Percentiles rank a stretch among this genome's conserved stretches.
These are phyloP conservation scores for Xanthorhoe spadicearia DNA, from an alignment of 2,888 invertebrate species.

Conservation along the genomic window DNA sequence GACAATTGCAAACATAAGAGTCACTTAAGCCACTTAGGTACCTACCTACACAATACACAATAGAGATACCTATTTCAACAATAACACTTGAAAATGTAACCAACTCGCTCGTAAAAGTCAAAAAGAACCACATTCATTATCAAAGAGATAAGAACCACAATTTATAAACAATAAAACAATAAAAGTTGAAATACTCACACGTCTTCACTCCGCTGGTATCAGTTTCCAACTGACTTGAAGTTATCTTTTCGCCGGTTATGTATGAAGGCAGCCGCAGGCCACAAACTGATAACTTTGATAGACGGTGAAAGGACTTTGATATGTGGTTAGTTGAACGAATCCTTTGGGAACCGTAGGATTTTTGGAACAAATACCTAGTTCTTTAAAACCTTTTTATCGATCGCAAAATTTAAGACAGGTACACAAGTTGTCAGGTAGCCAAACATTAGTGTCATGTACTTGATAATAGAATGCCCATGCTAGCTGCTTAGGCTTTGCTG, in stretches of 20 bases:
- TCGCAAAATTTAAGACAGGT: too few relatives aligned
- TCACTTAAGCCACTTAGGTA: neutral
- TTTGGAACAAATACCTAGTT: too few relatives aligned
- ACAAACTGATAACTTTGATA: slow-evolving; percentile 27
- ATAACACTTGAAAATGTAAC: neutral
- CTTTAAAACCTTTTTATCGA: too few relatives aligned
- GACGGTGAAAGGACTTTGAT: slow-evolving; percentile 5
- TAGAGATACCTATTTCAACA: neutral
- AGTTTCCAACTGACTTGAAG: slow-evolving; percentile 43
- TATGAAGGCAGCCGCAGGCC: slow-evolving; percentile 31
- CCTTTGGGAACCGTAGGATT: too few relatives aligned
- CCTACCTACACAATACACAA: too few relatives aligned
- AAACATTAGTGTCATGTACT: too few relatives aligned
- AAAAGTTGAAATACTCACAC: slow-evolving; percentile 30
- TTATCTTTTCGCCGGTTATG: slow-evolving; percentile 21
- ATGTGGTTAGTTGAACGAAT: too few relatives aligned
- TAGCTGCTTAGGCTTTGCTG: too few relatives aligned
- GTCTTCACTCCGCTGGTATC: slow-evolving; percentile 23
- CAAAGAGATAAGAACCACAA: slow-evolving; percentile 23
- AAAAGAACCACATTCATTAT: slow-evolving; percentile 16
- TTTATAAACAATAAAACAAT: slow-evolving; percentile 25
- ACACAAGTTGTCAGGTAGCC: too few relatives aligned
- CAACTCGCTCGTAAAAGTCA: neutral
- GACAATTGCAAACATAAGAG: neutral
- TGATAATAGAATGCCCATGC: too few relatives aligned